A percentile compares a stretch with the other conserved stretches of the same genome.
phyloP scores from a whole-genome alignment of 1,140 invertebrate genomes.

The Cydia strobilella region DNA sequence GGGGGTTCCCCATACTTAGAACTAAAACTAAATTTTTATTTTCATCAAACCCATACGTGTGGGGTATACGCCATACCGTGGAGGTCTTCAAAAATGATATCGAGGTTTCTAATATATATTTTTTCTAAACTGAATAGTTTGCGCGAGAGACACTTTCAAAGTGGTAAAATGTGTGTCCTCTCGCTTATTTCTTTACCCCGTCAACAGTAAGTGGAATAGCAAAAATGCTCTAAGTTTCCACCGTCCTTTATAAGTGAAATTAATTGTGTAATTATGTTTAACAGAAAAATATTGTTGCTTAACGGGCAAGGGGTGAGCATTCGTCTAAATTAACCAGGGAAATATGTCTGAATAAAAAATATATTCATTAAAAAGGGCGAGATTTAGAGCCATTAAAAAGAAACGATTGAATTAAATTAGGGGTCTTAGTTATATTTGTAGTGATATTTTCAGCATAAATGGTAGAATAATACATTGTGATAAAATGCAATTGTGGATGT shows the following conservation, averaged over 20 bases:
- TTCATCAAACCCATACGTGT: no score
- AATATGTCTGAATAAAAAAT: constrained; percentile 27
- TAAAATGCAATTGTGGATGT: no score
- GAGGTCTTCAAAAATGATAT: no score
- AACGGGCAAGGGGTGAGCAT: constrained; percentile 12
- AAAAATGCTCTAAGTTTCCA: constrained; percentile 11
- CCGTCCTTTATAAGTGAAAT: constrained; percentile 28
- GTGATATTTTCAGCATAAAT: not conserved
- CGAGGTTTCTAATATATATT: no score
- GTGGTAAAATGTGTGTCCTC: no score
- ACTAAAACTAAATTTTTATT: no score
- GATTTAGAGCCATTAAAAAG: not conserved
- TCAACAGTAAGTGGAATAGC: not conserved
- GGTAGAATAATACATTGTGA: no score
- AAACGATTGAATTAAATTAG: not conserved
- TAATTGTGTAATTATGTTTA: constrained; percentile 21
- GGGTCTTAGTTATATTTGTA: not conserved
- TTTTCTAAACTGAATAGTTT: no score
- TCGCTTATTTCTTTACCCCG: not conserved
- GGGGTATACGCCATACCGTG: no score
- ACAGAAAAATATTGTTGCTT: constrained; percentile 30
- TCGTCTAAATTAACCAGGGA: constrained; percentile 12
- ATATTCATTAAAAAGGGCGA: constrained; percentile 7
- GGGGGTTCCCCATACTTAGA: no score
- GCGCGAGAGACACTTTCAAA: no score